Base-by-base conservation (phyloP, 2,113 vertebrate genomes). In the Oplegnathus fasciatus region DNA sequence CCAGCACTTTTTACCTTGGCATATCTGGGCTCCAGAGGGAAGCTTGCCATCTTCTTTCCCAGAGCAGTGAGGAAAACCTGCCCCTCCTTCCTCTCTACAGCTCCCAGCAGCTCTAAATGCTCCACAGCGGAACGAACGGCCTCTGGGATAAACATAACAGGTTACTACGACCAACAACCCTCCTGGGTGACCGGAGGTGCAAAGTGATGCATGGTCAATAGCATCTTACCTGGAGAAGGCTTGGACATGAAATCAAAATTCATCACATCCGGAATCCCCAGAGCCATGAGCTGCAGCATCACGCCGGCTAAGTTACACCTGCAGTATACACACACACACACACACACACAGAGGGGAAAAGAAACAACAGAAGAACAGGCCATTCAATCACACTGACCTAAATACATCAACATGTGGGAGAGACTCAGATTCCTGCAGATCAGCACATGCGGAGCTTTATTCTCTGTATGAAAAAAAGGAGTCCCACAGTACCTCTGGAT, bases 181-280 rank as follows among this genome's bases (percentile, higher is more conserved):
- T 10, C 3, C 60, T 2, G 3, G 0, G 4, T 1, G 20, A 68
- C 14, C 17, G 2, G 18, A 69, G 18, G 26, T 28, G 22, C 20
- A 6, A 1, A 32, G 42, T 0, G 9, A 40, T 24, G n/a, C 4
- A 34, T n/a, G 26, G 75, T 32, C 37, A n/a, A n/a, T 1, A 3
- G 69, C 61, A 3, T 66, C 94, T 95, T 88, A 99, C 98, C 98
- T 89, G 97, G 96, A 69, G 97, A 99, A 0, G 98, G 98, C 84
- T 97, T 99, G 68, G 98, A 98, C 96, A 99, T 97, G 91, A 99
- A 99, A 86, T 99, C 98, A 94, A 99, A 99, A 76, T 97, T 97
- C 60, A 97, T 96, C 76, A 99, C 96, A 0, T 98, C 94, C 71
- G 97, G 97, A 89, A 99, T 95, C 82, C 95, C 97, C 86, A 99